Evolutionary conservation across 1,140 invertebrate genomes (phyloP).

Genomic region (Micrasema longulum): DNA sequence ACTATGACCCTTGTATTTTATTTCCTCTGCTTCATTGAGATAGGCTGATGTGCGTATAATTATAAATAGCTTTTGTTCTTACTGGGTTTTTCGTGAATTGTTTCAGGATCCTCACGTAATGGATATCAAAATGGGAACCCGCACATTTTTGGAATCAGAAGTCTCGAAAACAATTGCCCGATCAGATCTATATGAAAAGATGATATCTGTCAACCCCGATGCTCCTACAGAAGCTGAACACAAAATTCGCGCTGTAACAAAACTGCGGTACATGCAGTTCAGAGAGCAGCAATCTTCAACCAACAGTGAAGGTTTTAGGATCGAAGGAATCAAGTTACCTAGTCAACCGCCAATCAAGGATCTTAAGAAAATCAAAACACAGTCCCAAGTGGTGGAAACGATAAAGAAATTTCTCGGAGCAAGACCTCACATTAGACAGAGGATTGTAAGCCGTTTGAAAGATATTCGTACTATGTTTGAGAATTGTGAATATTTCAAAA

Average conservation of each 20-base stretch:
- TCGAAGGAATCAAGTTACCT: slow-evolving; percentile 93
- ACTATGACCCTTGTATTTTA: too few species aligned
- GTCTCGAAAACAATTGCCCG: slow-evolving; percentile 86
- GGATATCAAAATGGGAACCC: slow-evolving; percentile 93
- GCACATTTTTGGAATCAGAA: slow-evolving; percentile 95
- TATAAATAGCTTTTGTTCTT: too few species aligned
- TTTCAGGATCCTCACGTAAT: slow-evolving; percentile 85
- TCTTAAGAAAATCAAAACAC: slow-evolving; percentile 81
- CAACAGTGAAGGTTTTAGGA: slow-evolving; percentile 91
- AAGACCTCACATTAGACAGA: slow-evolving; percentile 73
- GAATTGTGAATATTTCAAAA: slow-evolving; percentile 87
- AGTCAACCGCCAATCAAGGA: slow-evolving; percentile 81
- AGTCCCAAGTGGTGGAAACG: slow-evolving; percentile 81
- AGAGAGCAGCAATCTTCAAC: slow-evolving; percentile 94
- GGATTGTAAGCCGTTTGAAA: slow-evolving; percentile 80
- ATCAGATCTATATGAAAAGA: slow-evolving; percentile 88
- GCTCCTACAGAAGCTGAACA: slow-evolving; percentile 89
- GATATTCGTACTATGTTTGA: slow-evolving; percentile 85
- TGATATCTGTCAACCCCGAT: slow-evolving; percentile 90
- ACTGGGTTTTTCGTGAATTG: slow-evolving; percentile 43
- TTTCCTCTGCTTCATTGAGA: too few species aligned
- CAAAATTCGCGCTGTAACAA: slow-evolving; percentile 83
- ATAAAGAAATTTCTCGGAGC: slow-evolving; percentile 83
- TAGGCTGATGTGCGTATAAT: background rate
- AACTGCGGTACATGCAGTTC: slow-evolving; percentile 96